A percentile compares a stretch with the other conserved stretches of the same genome.
These are phyloP conservation scores for Fregata magnificens DNA, from an alignment of 2,113 vertebrate genomes.

Conservation along the genomic window DNA sequence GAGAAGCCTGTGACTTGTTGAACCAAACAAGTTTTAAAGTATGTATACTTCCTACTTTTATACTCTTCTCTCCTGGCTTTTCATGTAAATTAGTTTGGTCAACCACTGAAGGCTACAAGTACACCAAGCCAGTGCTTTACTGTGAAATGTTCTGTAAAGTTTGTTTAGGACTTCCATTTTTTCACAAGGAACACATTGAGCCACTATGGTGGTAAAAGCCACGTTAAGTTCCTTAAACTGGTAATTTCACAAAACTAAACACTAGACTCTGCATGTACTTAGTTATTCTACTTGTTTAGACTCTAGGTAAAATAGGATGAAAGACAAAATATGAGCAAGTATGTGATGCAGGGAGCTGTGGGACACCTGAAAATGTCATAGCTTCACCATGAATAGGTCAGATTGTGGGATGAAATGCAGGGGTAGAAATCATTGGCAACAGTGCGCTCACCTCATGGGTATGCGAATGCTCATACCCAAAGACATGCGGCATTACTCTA, in stretches of 20 bases:
- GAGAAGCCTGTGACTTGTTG: neutral
- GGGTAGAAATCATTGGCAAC: neutral
- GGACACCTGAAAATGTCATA: neutral
- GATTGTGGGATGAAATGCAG: neutral
- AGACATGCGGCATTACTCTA: rapidly evolving
- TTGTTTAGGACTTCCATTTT: neutral
- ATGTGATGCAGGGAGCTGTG: neutral
- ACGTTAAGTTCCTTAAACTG: too few species aligned
- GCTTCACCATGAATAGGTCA: rapidly evolving
- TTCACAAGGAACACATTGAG: neutral
- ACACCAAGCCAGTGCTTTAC: neutral
- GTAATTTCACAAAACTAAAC: neutral
- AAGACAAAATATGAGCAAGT: too few species aligned
- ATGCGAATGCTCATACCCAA: rapidly evolving
- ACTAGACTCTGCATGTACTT: too few species aligned
- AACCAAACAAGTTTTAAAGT: neutral
- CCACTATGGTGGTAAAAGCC: neutral
- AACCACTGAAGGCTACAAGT: too few species aligned
- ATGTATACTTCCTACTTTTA: rapidly evolving
- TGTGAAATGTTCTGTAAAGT: too few species aligned
- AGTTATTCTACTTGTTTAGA: neutral
- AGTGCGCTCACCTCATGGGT: rapidly evolving
- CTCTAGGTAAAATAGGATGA: neutral
- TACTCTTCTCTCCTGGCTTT: neutral
- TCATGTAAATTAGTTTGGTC: neutral